phyloP scores from a whole-genome alignment of 2,113 vertebrate species.

The Urocolius indicus region DNA sequence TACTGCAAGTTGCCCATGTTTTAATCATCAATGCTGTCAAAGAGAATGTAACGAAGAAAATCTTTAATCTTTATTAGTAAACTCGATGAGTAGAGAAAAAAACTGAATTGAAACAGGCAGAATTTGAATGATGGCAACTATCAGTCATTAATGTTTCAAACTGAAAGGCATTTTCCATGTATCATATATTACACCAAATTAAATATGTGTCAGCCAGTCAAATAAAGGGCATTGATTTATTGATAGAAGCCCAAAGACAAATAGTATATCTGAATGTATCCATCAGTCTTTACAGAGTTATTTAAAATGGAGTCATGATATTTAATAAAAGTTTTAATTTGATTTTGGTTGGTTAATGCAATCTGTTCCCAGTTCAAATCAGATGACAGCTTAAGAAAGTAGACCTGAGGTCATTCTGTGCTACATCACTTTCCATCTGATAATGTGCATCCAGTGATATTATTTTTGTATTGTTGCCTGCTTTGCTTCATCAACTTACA shows the following conservation, averaged over 20 bases:
- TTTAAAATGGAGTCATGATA: slow-evolving; percentile 1
- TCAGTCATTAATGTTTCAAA: slow-evolving; percentile 43
- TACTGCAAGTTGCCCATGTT: background rate
- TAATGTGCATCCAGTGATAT: background rate
- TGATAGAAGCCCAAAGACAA: slow-evolving; percentile 49
- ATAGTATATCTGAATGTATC: slow-evolving; percentile 27
- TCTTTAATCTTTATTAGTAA: slow-evolving; percentile 66
- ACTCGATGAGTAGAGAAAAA: slow-evolving; percentile 48
- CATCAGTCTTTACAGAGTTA: slow-evolving; percentile 30
- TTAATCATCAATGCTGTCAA: slow-evolving; percentile 29
- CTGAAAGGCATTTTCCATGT: slow-evolving; percentile 43
- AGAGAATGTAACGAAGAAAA: slow-evolving; percentile 48
- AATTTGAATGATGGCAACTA: slow-evolving; percentile 31
- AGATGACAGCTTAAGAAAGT: background rate
- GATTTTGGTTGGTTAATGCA: background rate
- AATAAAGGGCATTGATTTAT: slow-evolving; percentile 59
- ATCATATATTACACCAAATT: slow-evolving; percentile 56
- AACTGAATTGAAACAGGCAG: slow-evolving; percentile 6
- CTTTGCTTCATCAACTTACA: background rate
- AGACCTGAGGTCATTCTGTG: background rate
- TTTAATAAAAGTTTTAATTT: slow-evolving; percentile 1
- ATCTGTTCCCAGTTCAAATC: background rate
- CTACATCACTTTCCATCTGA: background rate
- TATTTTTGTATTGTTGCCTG: background rate
- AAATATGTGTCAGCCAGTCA: slow-evolving; percentile 31